Base-by-base conservation (phyloP, 1,140 invertebrate genomes). In the Drosophila orosa region DNA sequence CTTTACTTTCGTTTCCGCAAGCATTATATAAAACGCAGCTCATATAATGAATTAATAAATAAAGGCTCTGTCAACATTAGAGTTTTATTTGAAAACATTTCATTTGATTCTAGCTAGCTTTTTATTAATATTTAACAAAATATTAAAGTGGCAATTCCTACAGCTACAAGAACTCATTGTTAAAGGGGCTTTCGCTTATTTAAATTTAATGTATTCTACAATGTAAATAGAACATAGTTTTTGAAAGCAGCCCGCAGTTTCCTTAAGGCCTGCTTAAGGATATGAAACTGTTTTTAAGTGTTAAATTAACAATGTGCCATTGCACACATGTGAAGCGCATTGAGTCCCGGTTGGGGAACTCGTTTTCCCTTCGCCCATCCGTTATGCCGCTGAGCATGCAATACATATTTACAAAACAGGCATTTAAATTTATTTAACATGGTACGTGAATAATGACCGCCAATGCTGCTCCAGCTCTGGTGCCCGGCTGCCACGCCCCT, bases 381-480 rank as follows among this genome's bases (percentile, higher is more conserved):
- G 83, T 85, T 87, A 85, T 78, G 79, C 74, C 83, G 56, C 66
- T 68, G 61, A 75, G 73, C 73, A 59, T 57, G 73, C 72, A 76
- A 76, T 87, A 85, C 84, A 86, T 86, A 89, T 86, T 86, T 89
- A 87, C 83, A 87, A 86, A 86, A 87, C 83, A 86, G 83, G 83
- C 83, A 89, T 86, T 86, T 86, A 89, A 89, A 89, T 86, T 86
- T 86, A 86, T 86, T 86, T 83, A 86, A 86, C 83, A 87, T 82
- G 82, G 83, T 83, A 86, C 83, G 82, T 86, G 82, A 86, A 87
- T 86, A 87, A 86, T 86, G 82, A 86, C 82, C 83, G 81, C 83
- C 75, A 60, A 75, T 60, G 62, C 78, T 65, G 72, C 73, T 76
- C 59, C 71, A 48, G 55, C 42, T 54, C 57, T 31, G 31, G 44